Evolutionary conservation across 2,888 invertebrate species (phyloP).

Genomic region (Drosophila gaucha): DNA sequence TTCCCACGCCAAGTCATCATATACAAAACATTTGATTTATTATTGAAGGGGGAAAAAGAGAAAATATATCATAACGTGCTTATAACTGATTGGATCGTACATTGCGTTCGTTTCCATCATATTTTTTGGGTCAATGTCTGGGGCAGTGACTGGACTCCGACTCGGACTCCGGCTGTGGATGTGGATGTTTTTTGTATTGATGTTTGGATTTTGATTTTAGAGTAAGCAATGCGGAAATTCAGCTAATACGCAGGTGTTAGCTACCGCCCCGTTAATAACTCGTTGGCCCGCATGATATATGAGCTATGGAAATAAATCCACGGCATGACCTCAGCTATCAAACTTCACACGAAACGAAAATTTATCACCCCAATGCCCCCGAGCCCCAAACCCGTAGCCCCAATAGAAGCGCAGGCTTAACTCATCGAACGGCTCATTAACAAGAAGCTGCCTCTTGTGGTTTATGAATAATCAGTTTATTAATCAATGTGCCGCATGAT

Average conservation of each 20-base stretch:
- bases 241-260: slow-evolving; percentile 74
- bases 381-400: slow-evolving; percentile 2
- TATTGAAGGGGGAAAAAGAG: slow-evolving; percentile 45
- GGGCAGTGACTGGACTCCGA: slow-evolving; percentile 46
- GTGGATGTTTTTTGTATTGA: slow-evolving; percentile 3
- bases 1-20: slow-evolving; percentile 76
- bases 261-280: slow-evolving; percentile 72
- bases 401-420: slow-evolving; percentile 51
- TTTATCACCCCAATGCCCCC: slow-evolving; percentile 47
- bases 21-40: slow-evolving; percentile 58
- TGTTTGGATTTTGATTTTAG: slow-evolving; percentile 17
- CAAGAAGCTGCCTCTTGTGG: slow-evolving; percentile 76
- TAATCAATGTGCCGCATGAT: slow-evolving; percentile 74
- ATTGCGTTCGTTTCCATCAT: slow-evolving; percentile 37
- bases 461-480: slow-evolving; percentile 77
- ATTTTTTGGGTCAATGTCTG: slow-evolving; percentile 58
- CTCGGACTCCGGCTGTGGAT: no score
- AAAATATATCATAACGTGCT: slow-evolving; percentile 61
- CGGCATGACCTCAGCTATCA: slow-evolving; percentile 77
- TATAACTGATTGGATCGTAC: slow-evolving; percentile 58
- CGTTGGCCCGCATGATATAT: slow-evolving; percentile 66
- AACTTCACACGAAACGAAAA: slow-evolving; percentile 74
- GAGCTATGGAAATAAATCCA: slow-evolving; percentile 76
- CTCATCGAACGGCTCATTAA: slow-evolving; percentile 69
- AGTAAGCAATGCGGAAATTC: slow-evolving; percentile 70